These are phyloP conservation scores for Halcyon smyrnensis DNA, from an alignment of 2,797 vertebrate species.

Conservation along the genomic window DNA sequence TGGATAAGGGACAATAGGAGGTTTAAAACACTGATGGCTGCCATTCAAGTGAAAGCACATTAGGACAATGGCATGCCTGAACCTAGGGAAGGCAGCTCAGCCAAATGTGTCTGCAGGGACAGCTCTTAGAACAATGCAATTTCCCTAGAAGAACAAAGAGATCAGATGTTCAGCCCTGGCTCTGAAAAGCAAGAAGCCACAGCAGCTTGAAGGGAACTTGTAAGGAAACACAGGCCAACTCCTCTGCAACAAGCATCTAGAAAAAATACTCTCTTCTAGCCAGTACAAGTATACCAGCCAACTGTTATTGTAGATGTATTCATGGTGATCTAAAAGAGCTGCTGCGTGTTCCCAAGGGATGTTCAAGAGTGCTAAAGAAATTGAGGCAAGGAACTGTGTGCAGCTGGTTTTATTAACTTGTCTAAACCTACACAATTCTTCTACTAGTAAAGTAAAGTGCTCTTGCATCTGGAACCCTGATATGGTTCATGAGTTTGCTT, in stretches of 20 bases:
- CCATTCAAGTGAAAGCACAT: slow-evolving; percentile 37
- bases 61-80: background rate
- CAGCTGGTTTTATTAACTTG: background rate
- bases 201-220: slow-evolving; percentile 10
- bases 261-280: background rate
- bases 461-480: background rate
- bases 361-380: background rate
- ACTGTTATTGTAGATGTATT: background rate
- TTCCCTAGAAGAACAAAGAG: slow-evolving; percentile 54
- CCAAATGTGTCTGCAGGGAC: slow-evolving; percentile 54
- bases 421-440: background rate
- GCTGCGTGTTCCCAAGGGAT: background rate
- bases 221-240: background rate
- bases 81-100: slow-evolving; percentile 27
- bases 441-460: background rate
- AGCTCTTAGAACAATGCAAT: slow-evolving; percentile 39
- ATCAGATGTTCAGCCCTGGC: background rate
- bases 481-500: background rate
- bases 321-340: background rate
- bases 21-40: slow-evolving; percentile 4
- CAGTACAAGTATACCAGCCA: background rate
- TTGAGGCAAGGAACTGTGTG: background rate
- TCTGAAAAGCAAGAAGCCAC: slow-evolving; percentile 13
- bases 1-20: background rate
- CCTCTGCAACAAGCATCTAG: background rate